Conservation (phyloP, 2,113 vertebrate genomes). For the Osmerus mordax region DNA sequence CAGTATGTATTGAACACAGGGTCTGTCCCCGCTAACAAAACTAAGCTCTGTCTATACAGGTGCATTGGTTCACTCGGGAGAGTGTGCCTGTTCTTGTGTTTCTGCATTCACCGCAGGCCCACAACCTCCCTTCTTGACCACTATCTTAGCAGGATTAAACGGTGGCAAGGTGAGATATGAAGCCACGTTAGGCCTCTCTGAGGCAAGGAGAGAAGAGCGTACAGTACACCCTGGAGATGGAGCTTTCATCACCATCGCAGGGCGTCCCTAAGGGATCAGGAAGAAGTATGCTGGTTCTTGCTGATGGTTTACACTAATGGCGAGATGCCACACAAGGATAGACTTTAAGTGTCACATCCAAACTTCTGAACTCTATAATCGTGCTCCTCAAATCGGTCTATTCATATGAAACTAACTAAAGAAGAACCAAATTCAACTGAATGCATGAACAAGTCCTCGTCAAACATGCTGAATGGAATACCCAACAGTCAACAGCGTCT, state of each 20-base stretch:
- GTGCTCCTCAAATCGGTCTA: constrained; percentile 13
- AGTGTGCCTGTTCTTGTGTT: constrained; percentile 2
- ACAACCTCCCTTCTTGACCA: constrained; percentile 23
- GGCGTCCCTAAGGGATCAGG: too few species aligned
- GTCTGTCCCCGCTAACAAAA: too few species aligned
- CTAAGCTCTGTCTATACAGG: too few species aligned
- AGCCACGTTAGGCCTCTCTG: constrained; percentile 43
- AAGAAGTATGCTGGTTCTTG: too few species aligned
- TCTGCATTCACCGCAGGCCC: constrained; percentile 40
- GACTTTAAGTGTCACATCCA: background rate
- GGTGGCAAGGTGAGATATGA: constrained; percentile 42
- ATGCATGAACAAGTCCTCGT: background rate
- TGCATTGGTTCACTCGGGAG: too few species aligned
- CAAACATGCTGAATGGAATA: background rate
- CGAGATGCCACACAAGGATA: background rate
- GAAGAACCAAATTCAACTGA: background rate
- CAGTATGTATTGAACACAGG: too few species aligned
- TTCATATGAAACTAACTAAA: background rate
- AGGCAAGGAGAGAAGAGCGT: constrained; percentile 25
- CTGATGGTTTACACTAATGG: constrained; percentile 6
- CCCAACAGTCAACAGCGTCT: constrained; percentile 17
- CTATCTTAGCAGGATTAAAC: constrained; percentile 49
- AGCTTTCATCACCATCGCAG: constrained; percentile 84
- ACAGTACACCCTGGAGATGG: background rate
- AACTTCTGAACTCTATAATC: constrained; percentile 18